Conservation (phyloP, 2,113 vertebrate species). For the Sander lucioperca region DNA sequence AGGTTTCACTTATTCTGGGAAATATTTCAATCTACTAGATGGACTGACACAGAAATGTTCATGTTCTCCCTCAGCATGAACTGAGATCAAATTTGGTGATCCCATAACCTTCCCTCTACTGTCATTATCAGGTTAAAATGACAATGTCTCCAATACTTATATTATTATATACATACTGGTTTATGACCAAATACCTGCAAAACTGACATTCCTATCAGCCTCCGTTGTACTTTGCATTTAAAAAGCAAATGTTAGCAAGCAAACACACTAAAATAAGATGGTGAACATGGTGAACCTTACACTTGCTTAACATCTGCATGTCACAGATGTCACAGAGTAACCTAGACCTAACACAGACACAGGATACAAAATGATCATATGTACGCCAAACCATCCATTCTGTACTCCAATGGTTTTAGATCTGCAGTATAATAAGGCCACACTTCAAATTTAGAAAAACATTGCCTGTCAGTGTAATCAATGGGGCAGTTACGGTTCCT, state of each 20-base stretch:
- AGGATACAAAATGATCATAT: too few species aligned
- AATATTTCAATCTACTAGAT: too few species aligned
- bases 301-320: too few species aligned
- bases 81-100: too few species aligned
- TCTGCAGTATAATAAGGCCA: background rate
- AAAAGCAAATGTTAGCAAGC: background rate
- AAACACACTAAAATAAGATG: background rate
- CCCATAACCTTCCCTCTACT: background rate
- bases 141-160: background rate
- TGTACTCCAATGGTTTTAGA: background rate
- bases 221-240: too few species aligned
- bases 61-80: background rate
- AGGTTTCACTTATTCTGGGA: too few species aligned
- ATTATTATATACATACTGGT: background rate
- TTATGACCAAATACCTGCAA: background rate
- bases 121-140: background rate
- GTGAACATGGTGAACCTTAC: background rate
- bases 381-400: background rate
- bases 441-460: background rate
- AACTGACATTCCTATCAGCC: background rate
- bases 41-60: background rate
- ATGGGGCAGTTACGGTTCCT: background rate
- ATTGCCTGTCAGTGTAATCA: background rate
- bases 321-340: too few species aligned
- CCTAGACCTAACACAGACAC: background rate